Evolutionary conservation across 2,113 vertebrate genomes (phyloP), one percentile per base, ranked within the genome.

Genomic region (Hippocampus mohnikei): DNA sequence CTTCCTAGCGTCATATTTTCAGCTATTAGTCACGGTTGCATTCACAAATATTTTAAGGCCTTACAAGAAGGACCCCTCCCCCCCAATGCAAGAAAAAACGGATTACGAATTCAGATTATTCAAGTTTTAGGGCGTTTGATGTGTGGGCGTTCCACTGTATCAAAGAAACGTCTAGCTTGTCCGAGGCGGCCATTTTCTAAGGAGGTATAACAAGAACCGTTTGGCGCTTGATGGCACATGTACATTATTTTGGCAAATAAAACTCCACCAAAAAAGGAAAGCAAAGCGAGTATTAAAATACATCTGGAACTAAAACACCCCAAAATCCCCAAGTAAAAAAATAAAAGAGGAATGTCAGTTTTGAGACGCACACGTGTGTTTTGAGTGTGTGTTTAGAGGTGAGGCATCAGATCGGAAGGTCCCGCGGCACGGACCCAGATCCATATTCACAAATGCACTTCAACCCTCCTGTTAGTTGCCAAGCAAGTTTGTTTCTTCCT

Each of bases 351-450:
- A 89, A 89, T 89, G 90, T 91, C 86, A 84, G 85, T 85, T 87
- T 82, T 86, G 82, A 79, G 77, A 76, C 25, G 82, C 76, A 83
- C 81, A 73, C 61, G 6, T 20, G 48, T 72, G 73, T 44, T 16
- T 72, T 63, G 40, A 70, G 70, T 75, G 73, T 73, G 69, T 84
- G 72, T 55, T 76, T 77, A 72, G 72, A 84, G 80, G 88, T 88
- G 88, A 91, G 90, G 90, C 90, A 91, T 88, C 79, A 72, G 77
- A 84, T 88, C 85, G 67, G 80, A 85, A 81, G 88, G 89, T 89
- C 88, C 88, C 78, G 81, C 58, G 68, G 76, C 67, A 80, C 70
- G 81, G 84, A 88, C 70, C 73, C 48, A 86, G 85, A 88, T 89
- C 88, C 89, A 87, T 88, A 86, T 85, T 88, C 85, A 88, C 81